Evolutionary conservation across 1,140 invertebrate genomes (phyloP), one percentile per base, ranked within the genome.

Genomic region (Latrodectus geometricus): DNA sequence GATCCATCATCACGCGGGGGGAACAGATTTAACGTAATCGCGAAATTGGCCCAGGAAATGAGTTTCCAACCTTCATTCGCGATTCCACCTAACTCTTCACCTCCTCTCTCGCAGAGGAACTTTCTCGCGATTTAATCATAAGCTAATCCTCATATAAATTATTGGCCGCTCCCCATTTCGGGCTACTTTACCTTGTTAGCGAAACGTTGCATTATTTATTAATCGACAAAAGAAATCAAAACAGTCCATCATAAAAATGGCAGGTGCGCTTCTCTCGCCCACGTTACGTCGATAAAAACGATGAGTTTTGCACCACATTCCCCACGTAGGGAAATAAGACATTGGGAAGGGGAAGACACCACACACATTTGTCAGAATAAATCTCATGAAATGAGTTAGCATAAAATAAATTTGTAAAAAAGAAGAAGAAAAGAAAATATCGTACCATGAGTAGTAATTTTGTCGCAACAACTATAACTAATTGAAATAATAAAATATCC

Each of bases 1-100:
- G 83, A 86, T 86, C 83, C 75, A 86, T 86, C 83, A 86, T 84
- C 82, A 79, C 61, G 77, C 68, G 52, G 75, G 14, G 56, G 68
- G 74, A 86, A 72, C 83, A 86, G 83, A 86, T 86, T 86, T 86
- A 86, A 86, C 83, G 83, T 86, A 86, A 86, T 86, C 83, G 83
- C 83, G 66, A 86, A 86, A 86, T 86, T 86, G 83, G 83, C 50
- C 83, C 83, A 86, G 83, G 83, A 78, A 86, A 86, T 84, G 82
- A 84, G 82, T 84, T 84, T 75, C 52, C 68, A 83, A 83, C 80
- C 80, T 83, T 68, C 82, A 69, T 76, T 84, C 72, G 82, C 82
- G 74, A 84, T 76, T 84, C 82, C 69, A 70, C 70, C 52, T 83
- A 61, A 61, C 80, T 83, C 78, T n/a, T 14, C 12, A 70, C 66